Percentiles rank a stretch among this genome's conserved stretches.
phyloP scores from a whole-genome alignment of 2,113 vertebrate species.

The Parus major region DNA sequence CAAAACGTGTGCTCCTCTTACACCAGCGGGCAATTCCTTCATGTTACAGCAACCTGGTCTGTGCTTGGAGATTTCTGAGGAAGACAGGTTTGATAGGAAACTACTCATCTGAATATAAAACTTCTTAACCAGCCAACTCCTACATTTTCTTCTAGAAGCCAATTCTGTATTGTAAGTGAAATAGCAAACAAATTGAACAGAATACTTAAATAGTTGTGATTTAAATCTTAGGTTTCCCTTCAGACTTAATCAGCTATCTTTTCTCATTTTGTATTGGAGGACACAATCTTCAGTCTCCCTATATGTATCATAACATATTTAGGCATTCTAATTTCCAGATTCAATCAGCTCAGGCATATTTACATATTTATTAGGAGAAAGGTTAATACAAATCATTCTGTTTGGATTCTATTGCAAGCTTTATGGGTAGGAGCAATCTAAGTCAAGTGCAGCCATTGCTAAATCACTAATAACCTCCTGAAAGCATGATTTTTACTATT shows the following conservation, averaged over 20 bases:
- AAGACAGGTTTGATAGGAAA: background rate
- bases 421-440: background rate
- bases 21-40: rapidly evolving
- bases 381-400: background rate
- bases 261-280: background rate
- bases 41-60: background rate
- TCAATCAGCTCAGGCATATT: background rate
- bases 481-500: background rate
- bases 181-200: background rate
- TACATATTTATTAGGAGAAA: background rate
- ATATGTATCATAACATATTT: background rate
- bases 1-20: background rate
- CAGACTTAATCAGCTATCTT: background rate
- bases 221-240: background rate
- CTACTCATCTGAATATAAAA: background rate
- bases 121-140: background rate
- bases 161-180: background rate
- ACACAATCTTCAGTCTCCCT: background rate
- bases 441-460: background rate
- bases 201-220: background rate
- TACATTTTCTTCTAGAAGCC: background rate
- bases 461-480: background rate
- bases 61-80: background rate
- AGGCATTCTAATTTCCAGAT: background rate
- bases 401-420: background rate